Evolutionary conservation across 2,888 invertebrate genomes (phyloP), one percentile per base, ranked within the genome.

Genomic region (Brenthis ino): DNA sequence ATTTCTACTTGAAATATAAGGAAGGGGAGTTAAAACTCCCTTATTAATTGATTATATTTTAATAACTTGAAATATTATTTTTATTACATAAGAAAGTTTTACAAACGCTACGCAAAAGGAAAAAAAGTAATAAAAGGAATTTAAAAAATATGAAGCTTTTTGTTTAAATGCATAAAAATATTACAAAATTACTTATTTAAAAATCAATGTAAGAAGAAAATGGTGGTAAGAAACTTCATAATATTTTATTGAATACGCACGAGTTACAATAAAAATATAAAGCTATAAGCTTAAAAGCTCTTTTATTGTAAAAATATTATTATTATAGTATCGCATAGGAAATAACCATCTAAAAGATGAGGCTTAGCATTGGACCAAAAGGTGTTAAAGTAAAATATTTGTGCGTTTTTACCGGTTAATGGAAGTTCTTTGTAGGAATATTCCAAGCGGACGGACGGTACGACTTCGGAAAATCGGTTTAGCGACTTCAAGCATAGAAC

Each of bases 361-460:
- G 65, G 68, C 67, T 69, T 61, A 69, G 70, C 54, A 69, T 70
- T 72, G 71, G 73, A 76, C 72, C 72, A 71, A 72, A 75, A 78
- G 76, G 80, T 74, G 78, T 78, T 76, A 82, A 81, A 81, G 81
- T 79, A 77, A 80, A 82, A 80, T 77, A 78, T 79, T 85, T 81
- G 79, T 80, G 81, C 83, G 80, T 91, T 89, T 84, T 88, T 89
- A 85, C 82, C 85, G 84, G 87, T 85, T 91, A 92, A 92, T 92
- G 91, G 92, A 92, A 91, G 87, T 88, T 93, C 91, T 91, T 92
- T 91, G 91, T 91, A 86, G 87, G 85, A 82, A 85, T 85, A 85
- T 87, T 89, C 85, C 84, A 82, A 85, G 82, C 82, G 87, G 84
- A 82, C 85, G 58, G 71, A 67, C 65, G 64, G 65, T 65, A 51